These are phyloP conservation scores for Malurus leucopterus DNA, from an alignment of 2,797 vertebrate genomes.

Conservation along the genomic window DNA sequence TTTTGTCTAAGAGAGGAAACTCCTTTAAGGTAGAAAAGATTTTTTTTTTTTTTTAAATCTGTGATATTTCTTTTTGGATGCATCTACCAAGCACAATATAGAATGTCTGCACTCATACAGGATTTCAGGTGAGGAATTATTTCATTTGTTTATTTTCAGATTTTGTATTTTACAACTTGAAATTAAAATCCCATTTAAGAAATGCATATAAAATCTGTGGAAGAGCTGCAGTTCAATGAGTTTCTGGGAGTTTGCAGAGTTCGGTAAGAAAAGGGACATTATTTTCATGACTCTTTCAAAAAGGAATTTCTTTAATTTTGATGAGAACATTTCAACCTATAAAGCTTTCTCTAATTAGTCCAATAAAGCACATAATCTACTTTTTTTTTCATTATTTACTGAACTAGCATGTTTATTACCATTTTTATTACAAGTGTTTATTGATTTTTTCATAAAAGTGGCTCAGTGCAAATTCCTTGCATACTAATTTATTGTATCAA, in stretches of 20 bases:
- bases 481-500: not conserved
- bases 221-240: not conserved
- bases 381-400: slow-evolving; percentile 48
- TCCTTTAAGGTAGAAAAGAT: not conserved
- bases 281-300: slow-evolving; percentile 1
- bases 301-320: slow-evolving; percentile 39
- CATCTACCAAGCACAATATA: not conserved
- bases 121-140: not conserved
- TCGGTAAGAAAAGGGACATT: not conserved
- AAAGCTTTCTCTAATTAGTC: slow-evolving; percentile 42
- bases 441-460: slow-evolving; percentile 46
- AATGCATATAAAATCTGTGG: not conserved
- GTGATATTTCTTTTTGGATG: not conserved
- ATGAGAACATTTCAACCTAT: slow-evolving; percentile 5
- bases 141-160: not conserved
- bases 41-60: not conserved
- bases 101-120: not conserved
- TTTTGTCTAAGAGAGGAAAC: not conserved
- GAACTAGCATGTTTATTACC: slow-evolving; percentile 14
- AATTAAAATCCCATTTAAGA: not conserved
- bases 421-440: slow-evolving; percentile 48
- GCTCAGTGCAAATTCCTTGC: slow-evolving; percentile 2
- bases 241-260: not conserved
- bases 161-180: not conserved
- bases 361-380: slow-evolving; percentile 20